These are phyloP conservation scores for Sesia apiformis DNA, from an alignment of 2,888 invertebrate genomes.

Conservation along the genomic window DNA sequence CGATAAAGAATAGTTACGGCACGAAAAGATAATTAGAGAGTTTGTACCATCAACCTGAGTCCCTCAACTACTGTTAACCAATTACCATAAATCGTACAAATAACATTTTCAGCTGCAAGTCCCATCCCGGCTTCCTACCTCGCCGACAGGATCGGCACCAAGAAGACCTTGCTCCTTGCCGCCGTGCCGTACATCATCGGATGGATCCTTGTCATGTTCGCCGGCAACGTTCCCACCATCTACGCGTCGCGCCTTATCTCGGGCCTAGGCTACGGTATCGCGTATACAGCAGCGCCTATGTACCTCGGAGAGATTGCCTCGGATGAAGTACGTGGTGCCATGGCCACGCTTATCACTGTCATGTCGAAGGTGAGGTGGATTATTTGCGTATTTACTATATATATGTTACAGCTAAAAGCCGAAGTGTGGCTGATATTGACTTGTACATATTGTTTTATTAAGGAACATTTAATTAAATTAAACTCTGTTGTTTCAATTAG, in stretches of 20 bases:
- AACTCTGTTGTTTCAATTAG: not conserved
- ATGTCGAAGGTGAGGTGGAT: constrained; percentile 56
- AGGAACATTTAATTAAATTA: not conserved
- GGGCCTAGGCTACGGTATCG: constrained; percentile 77
- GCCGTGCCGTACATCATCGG: constrained; percentile 76
- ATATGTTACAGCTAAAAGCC: too few species aligned
- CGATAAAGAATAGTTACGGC: too few species aligned
- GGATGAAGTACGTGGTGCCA: constrained; percentile 72
- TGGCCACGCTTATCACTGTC: constrained; percentile 76
- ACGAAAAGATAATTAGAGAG: too few species aligned
- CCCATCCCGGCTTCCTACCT: constrained; percentile 77
- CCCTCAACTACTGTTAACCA: too few species aligned
- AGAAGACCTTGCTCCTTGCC: constrained; percentile 75
- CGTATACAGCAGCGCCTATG: constrained; percentile 76
- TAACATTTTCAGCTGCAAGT: constrained; percentile 66
- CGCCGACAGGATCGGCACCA: constrained; percentile 78
- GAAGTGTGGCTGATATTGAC: too few species aligned
- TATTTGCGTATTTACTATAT: not conserved
- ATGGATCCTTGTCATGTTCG: constrained; percentile 78
- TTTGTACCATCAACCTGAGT: too few species aligned
- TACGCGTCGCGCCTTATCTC: constrained; percentile 76
- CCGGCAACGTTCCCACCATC: constrained; percentile 70
- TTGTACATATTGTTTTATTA: too few species aligned
- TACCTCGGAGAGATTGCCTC: constrained; percentile 77
- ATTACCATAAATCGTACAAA: too few species aligned